A percentile compares a stretch with the other conserved stretches of the same genome.
Evolutionary conservation across 2,113 vertebrate genomes (phyloP).

Genomic region (Thamnaconus septentrionalis): DNA sequence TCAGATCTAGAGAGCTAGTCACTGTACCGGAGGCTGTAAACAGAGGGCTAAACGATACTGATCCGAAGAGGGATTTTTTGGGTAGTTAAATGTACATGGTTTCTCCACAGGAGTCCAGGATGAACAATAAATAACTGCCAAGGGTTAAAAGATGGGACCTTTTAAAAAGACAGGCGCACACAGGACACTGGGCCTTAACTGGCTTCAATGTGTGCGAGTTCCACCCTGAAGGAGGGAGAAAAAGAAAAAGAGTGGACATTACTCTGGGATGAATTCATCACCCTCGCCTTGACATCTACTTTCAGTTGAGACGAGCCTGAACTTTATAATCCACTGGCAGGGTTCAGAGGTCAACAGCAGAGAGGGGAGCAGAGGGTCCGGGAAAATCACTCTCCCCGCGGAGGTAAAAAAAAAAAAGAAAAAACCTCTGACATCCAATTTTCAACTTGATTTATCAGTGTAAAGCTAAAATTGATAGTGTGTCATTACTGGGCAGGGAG

Average conservation of each 20-base stretch:
- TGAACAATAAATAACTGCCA: no score
- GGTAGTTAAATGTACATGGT: no score
- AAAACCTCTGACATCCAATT: conserved; percentile 97
- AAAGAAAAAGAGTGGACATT: conserved; percentile 36
- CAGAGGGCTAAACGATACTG: no score
- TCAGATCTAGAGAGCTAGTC: no score
- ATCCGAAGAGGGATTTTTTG: no score
- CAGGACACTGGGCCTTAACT: no score
- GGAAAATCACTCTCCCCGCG: conserved; percentile 84
- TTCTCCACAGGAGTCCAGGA: no score
- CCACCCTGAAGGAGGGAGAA: not conserved
- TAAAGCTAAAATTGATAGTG: conserved; percentile 98
- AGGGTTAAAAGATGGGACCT: no score
- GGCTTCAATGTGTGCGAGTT: not conserved
- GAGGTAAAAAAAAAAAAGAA: conserved; percentile 38
- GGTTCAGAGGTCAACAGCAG: conserved; percentile 85
- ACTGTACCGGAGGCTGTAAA: no score
- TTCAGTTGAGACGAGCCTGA: conserved; percentile 81
- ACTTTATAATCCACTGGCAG: conserved; percentile 92
- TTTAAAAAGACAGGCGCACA: no score
- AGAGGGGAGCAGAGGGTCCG: conserved; percentile 86
- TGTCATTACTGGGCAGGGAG: conserved; percentile 90
- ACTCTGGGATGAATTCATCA: conserved; percentile 73
- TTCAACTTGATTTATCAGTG: conserved; percentile 99
- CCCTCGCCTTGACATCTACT: conserved; percentile 80